A percentile compares a stretch with the other conserved stretches of the same genome.
Conservation (phyloP, 2,888 invertebrate genomes). For the Epinotia ramella region DNA sequence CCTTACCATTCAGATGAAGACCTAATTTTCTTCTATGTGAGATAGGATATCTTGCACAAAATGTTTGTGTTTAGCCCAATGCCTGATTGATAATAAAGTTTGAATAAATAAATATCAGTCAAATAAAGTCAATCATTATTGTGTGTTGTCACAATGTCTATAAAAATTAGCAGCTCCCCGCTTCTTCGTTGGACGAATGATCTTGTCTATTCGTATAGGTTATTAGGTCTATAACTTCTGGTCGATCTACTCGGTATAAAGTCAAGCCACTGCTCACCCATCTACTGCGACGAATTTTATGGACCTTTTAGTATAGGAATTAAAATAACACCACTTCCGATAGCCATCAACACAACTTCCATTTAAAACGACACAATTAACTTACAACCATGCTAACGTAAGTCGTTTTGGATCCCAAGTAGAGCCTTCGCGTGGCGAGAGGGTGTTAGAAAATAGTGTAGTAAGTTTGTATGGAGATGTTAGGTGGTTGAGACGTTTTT, state of each 20-base stretch:
- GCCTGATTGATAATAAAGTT: no score
- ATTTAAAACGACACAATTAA: background rate
- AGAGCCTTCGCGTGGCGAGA: slow-evolving; percentile 1
- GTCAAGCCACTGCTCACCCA: background rate
- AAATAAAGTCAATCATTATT: no score
- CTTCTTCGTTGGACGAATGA: no score
- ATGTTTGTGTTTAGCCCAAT: no score
- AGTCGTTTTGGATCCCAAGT: background rate
- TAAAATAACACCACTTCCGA: slow-evolving; percentile 30
- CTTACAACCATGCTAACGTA: background rate
- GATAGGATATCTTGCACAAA: no score
- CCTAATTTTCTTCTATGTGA: no score
- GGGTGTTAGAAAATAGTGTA: background rate
- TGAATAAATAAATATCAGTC: no score
- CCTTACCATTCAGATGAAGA: no score
- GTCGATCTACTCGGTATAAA: background rate
- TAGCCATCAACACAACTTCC: background rate
- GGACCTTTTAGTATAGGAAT: slow-evolving; percentile 13
- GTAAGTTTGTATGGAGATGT: background rate
- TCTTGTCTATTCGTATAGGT: no score
- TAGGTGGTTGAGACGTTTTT: background rate
- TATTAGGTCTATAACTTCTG: no score
- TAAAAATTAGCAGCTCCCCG: no score
- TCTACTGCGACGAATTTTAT: background rate
- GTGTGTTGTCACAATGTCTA: no score